These are phyloP conservation scores for Noctua janthe DNA, from an alignment of 2,888 invertebrate species.

Conservation along the genomic window DNA sequence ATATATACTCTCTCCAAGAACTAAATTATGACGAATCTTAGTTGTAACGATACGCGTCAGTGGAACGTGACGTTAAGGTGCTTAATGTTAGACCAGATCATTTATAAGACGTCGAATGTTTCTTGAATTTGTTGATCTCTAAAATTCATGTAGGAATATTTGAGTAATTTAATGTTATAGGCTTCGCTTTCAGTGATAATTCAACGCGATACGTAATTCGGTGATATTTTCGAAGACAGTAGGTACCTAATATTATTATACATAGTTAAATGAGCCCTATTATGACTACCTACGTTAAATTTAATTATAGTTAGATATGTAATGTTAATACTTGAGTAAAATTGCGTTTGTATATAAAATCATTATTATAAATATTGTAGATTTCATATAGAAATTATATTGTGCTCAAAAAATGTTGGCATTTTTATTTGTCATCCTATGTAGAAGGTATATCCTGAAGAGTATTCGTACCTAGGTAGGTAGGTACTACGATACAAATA, in stretches of 20 bases:
- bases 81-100: conserved; percentile 42
- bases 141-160: conserved; percentile 59
- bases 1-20: too few relatives aligned
- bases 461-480: too few relatives aligned
- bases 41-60: conserved; percentile 28
- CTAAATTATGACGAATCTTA: background rate
- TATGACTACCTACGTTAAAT: conserved; percentile 2
- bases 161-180: conserved; percentile 59
- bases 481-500: too few relatives aligned
- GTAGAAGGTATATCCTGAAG: too few relatives aligned
- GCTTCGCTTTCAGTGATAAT: conserved; percentile 80
- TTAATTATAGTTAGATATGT: background rate
- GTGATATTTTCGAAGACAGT: conserved; percentile 82
- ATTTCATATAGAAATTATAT: conserved; percentile 66
- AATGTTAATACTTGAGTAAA: conserved; percentile 73
- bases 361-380: conserved; percentile 74
- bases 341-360: conserved; percentile 78
- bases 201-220: conserved; percentile 88
- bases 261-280: conserved; percentile 78
- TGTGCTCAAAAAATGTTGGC: conserved; percentile 71
- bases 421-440: too few relatives aligned
- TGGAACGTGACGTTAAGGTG: background rate
- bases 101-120: conserved; percentile 61
- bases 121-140: conserved; percentile 62
- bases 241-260: conserved; percentile 74